Evolutionary conservation across 2,797 vertebrate genomes (phyloP).

Genomic region (Gadopsis marmoratus): DNA sequence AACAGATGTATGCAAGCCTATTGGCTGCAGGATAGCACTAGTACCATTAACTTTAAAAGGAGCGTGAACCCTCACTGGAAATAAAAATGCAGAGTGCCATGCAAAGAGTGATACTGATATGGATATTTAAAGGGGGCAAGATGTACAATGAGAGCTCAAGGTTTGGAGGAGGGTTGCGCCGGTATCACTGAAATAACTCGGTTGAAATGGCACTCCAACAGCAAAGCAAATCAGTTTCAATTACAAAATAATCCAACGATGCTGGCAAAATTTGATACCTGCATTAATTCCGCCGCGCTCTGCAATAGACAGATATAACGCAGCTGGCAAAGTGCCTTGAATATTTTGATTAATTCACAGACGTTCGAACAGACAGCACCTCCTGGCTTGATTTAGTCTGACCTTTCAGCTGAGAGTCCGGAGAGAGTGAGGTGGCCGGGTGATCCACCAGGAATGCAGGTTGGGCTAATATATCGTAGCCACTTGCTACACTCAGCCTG

Average conservation of each 20-base stretch:
- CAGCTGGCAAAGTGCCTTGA: slow-evolving; percentile 61
- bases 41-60: slow-evolving; percentile 26
- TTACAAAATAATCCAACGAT: slow-evolving; percentile 63
- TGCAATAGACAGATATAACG: slow-evolving; percentile 62
- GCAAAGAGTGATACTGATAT: slow-evolving; percentile 48
- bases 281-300: slow-evolving; percentile 47
- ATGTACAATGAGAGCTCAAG: not conserved
- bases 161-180: slow-evolving; percentile 4
- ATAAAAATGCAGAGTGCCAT: slow-evolving; percentile 41
- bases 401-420: slow-evolving; percentile 55
- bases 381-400: slow-evolving; percentile 71
- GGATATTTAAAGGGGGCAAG: slow-evolving; percentile 26
- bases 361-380: slow-evolving; percentile 40
- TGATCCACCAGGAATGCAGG: slow-evolving; percentile 65
- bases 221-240: slow-evolving; percentile 62
- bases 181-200: slow-evolving; percentile 68
- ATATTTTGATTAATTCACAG: slow-evolving; percentile 72
- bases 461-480: slow-evolving; percentile 46
- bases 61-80: slow-evolving; percentile 34
- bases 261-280: slow-evolving; percentile 73
- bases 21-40: not conserved
- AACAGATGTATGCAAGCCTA: slow-evolving; percentile 9
- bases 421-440: slow-evolving; percentile 43
- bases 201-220: slow-evolving; percentile 51
- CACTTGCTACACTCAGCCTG: slow-evolving; percentile 19